These are phyloP conservation scores for Theristicus caerulescens DNA, from an alignment of 2,113 vertebrate species.

Conservation along the genomic window DNA sequence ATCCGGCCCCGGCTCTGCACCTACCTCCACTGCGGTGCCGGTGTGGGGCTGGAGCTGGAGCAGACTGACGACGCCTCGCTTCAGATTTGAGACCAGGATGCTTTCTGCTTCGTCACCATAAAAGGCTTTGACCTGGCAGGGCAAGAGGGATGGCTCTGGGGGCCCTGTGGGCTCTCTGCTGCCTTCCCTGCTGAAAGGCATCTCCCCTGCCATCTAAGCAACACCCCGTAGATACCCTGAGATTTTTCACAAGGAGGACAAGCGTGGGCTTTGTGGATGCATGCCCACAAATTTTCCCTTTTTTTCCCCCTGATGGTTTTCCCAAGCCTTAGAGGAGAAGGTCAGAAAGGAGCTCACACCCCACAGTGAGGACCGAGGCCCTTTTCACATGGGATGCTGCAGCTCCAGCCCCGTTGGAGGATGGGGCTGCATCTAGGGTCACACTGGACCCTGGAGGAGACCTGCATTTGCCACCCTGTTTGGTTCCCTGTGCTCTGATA, in stretches of 20 bases:
- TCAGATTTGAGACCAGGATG: slow-evolving; percentile 48
- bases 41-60: slow-evolving; percentile 51
- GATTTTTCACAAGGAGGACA: neutral
- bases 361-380: neutral
- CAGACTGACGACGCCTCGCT: slow-evolving; percentile 53
- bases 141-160: neutral
- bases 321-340: neutral
- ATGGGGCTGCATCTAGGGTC: neutral
- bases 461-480: neutral
- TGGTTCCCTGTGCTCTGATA: neutral
- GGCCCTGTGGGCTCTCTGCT: neutral
- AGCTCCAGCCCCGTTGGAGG: neutral
- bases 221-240: neutral
- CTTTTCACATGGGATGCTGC: neutral
- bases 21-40: slow-evolving; percentile 23
- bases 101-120: neutral
- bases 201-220: neutral
- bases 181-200: neutral
- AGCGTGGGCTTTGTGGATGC: neutral
- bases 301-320: neutral
- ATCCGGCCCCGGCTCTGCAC: neutral
- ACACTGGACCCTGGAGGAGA: neutral
- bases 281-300: neutral
- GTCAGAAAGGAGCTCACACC: neutral
- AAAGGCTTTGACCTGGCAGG: slow-evolving; percentile 42